phyloP scores from a whole-genome alignment of 2,797 vertebrate species.

The Triplophysa yarkandensis region DNA sequence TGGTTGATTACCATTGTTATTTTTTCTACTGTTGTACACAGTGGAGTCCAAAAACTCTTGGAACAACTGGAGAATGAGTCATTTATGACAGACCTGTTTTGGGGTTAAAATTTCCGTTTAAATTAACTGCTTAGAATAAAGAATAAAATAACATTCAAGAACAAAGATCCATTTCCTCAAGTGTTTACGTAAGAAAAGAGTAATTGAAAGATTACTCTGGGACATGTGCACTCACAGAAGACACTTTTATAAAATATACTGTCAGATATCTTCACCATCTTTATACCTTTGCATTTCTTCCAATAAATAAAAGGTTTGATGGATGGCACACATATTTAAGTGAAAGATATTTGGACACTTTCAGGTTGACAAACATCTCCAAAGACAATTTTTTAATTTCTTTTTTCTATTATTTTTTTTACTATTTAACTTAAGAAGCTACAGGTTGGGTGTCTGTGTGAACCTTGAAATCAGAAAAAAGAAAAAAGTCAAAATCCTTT shows the following conservation, averaged over 20 bases:
- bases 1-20: too few species aligned
- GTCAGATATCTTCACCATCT: not conserved
- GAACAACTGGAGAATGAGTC: too few species aligned
- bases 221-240: not conserved
- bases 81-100: too few species aligned
- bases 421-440: too few species aligned
- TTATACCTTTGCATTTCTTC: too few species aligned
- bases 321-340: too few species aligned
- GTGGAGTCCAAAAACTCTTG: too few species aligned
- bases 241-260: slow-evolving; percentile 11
- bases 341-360: not conserved
- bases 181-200: slow-evolving; percentile 31
- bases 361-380: not conserved
- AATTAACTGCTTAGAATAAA: too few species aligned
- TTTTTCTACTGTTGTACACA: too few species aligned
- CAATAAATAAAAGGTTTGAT: not conserved
- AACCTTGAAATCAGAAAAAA: not conserved
- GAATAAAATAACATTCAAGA: slow-evolving; percentile 6
- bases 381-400: not conserved
- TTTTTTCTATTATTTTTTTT: too few species aligned
- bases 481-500: not conserved
- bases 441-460: not conserved
- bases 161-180: slow-evolving; percentile 4
- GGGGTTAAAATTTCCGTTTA: too few species aligned
- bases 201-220: slow-evolving; percentile 34